These are phyloP conservation scores for Portunus trituberculatus DNA, from an alignment of 1,140 invertebrate genomes.

Conservation along the genomic window DNA sequence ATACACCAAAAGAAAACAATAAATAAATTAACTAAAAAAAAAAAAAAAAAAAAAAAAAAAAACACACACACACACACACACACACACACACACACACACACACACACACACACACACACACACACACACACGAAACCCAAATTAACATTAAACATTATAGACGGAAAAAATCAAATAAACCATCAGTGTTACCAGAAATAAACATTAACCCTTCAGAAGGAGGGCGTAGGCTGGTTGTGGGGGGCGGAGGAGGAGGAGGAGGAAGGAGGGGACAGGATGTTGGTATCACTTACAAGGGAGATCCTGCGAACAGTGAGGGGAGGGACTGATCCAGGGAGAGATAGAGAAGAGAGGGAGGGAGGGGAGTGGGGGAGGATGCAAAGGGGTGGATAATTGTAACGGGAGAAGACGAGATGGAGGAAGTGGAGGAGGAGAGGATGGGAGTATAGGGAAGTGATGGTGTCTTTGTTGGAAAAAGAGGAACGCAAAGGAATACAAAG, in stretches of 20 bases:
- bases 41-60: no score
- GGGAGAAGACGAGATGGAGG: background rate
- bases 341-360: background rate
- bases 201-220: background rate
- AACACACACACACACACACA: no score
- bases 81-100: no score
- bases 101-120: no score
- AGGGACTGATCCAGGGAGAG: background rate
- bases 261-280: background rate
- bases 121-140: no score
- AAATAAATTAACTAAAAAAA: no score
- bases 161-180: background rate
- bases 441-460: background rate
- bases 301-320: background rate
- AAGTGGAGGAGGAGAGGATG: background rate
- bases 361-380: background rate
- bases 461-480: background rate
- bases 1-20: no score
- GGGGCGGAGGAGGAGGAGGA: no score
- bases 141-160: no score
- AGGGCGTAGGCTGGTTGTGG: background rate
- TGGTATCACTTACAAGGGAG: constrained; percentile 15
- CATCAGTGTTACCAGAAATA: background rate
- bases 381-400: background rate
- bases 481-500: no score